Evolutionary conservation across 1,140 invertebrate genomes (phyloP).

Genomic region (Meloidogyne chitwoodi): DNA sequence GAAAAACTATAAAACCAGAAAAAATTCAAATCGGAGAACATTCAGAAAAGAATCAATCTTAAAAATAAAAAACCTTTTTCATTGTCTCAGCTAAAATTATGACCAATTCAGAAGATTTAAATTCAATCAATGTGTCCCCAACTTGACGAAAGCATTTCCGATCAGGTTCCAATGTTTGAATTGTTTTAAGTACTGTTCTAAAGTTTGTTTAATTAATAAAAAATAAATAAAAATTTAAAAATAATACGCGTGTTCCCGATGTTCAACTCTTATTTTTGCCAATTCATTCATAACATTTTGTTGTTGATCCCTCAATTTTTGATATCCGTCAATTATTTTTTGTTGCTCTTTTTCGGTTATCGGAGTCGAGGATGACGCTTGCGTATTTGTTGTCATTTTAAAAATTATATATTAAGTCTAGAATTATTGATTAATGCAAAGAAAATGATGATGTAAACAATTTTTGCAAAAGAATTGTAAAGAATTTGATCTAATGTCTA

Average conservation of each 20-base stretch:
- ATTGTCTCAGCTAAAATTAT: slow-evolving; percentile 12
- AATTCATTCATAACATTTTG: slow-evolving; percentile 26
- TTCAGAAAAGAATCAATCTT: too few species aligned
- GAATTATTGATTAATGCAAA: neutral
- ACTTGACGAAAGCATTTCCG: slow-evolving; percentile 33
- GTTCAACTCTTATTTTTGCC: slow-evolving; percentile 17
- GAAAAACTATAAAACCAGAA: too few species aligned
- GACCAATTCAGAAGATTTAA: slow-evolving; percentile 10
- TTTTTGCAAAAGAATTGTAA: too few species aligned
- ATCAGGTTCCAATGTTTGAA: slow-evolving; percentile 21
- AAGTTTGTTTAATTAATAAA: neutral
- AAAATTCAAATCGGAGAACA: too few species aligned
- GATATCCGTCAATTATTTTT: slow-evolving; percentile 38
- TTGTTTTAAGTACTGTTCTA: slow-evolving; percentile 33
- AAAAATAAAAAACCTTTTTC: slow-evolving; percentile 25
- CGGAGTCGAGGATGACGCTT: neutral
- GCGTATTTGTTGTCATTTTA: neutral
- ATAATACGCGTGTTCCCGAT: slow-evolving; percentile 32
- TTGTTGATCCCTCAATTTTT: slow-evolving; percentile 33
- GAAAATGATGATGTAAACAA: too few species aligned
- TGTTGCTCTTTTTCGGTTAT: slow-evolving; percentile 25
- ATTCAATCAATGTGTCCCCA: slow-evolving; percentile 30
- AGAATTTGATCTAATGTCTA: neutral
- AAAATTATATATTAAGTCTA: neutral
- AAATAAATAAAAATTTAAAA: slow-evolving; percentile 17